These are phyloP conservation scores for Mobula birostris DNA, from an alignment of 2,113 vertebrate species.

Conservation along the genomic window DNA sequence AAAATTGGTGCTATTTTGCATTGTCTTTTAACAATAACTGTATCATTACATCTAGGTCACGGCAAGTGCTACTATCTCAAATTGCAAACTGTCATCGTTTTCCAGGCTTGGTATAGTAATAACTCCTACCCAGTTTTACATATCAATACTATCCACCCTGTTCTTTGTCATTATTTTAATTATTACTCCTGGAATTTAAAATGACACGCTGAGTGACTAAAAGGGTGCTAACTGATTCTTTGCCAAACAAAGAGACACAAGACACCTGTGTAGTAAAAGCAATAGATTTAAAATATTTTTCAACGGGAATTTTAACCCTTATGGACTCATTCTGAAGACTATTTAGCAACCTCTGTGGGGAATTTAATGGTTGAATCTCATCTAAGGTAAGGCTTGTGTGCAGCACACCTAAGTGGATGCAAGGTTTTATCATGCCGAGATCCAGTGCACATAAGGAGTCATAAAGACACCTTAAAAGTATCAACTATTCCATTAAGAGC, in stretches of 20 bases:
- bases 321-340: neutral
- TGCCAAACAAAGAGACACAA: neutral
- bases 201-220: neutral
- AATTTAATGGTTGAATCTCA: neutral
- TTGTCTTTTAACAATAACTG: neutral
- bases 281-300: neutral
- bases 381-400: neutral
- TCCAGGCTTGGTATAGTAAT: neutral
- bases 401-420: neutral
- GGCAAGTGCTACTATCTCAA: neutral
- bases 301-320: neutral
- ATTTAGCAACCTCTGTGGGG: neutral
- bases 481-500: too few species aligned
- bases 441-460: neutral
- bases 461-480: too few species aligned
- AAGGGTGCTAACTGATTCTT: neutral
- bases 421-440: neutral
- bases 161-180: constrained; percentile 13
- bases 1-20: neutral
- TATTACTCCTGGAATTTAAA: neutral
- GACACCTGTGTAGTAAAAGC: neutral
- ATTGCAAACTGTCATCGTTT: neutral
- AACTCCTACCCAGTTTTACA: neutral
- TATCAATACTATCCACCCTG: neutral
- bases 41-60: neutral